Conservation (phyloP, 1,140 invertebrate species). For the Gryon sp. region DNA sequence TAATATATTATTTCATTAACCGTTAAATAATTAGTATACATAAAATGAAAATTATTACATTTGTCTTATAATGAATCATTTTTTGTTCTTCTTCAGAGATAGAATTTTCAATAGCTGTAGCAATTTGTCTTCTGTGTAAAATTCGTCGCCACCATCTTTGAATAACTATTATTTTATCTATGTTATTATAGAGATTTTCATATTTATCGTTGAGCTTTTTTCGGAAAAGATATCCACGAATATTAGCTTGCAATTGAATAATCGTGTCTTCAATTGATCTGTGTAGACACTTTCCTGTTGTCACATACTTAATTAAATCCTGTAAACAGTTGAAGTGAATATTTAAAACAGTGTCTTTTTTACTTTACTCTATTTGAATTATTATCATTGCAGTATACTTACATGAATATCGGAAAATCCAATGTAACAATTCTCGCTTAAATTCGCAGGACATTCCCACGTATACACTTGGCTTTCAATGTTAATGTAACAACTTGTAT, state of each 20-base stretch:
- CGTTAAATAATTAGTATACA: too few species aligned
- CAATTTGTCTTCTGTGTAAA: constrained; percentile 35
- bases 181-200: constrained; percentile 79
- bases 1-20: too few species aligned
- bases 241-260: constrained; percentile 81
- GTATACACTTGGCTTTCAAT: constrained; percentile 69
- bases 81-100: constrained; percentile 8
- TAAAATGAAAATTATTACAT: constrained; percentile 16
- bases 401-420: constrained; percentile 72
- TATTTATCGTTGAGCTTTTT: constrained; percentile 78
- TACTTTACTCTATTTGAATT: too few species aligned
- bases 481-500: constrained; percentile 74
- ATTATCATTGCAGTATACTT: constrained; percentile 18
- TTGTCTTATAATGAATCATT: constrained; percentile 14
- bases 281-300: constrained; percentile 70
- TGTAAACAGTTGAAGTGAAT: too few species aligned
- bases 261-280: constrained; percentile 15
- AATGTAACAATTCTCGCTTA: constrained; percentile 66
- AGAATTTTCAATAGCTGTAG: constrained; percentile 62
- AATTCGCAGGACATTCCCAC: constrained; percentile 72
- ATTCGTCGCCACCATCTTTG: constrained; percentile 84
- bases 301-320: constrained; percentile 76
- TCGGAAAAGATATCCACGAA: constrained; percentile 83
- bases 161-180: constrained; percentile 81
- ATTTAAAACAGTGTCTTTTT: too few species aligned